Evolutionary conservation across 1,140 invertebrate genomes (phyloP).

Genomic region (Panulirus ornatus): DNA sequence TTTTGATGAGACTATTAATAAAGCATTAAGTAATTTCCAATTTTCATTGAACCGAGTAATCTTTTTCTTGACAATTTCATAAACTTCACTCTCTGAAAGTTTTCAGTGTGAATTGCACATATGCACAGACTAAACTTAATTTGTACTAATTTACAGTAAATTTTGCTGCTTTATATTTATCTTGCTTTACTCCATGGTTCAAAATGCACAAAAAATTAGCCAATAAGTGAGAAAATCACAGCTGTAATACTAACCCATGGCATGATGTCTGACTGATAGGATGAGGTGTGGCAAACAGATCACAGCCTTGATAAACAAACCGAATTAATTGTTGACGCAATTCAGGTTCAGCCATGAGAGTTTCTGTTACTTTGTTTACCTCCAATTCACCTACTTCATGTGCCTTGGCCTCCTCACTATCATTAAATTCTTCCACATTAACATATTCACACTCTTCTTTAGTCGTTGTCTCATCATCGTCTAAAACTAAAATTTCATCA

Average conservation of each 20-base stretch:
- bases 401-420: conserved; percentile 16
- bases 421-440: not conserved
- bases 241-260: not conserved
- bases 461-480: conserved; percentile 14
- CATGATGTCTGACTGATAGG: conserved; percentile 7
- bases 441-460: conserved; percentile 32
- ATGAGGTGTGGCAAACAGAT: conserved; percentile 47
- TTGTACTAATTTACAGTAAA: too few species aligned
- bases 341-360: conserved; percentile 26
- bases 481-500: not conserved
- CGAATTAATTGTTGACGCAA: conserved; percentile 36
- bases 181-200: too few species aligned
- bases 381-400: conserved; percentile 8
- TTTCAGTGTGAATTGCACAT: too few species aligned
- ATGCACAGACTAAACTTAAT: too few species aligned
- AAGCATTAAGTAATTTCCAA: too few species aligned
- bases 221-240: conserved; percentile 82
- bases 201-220: conserved; percentile 86
- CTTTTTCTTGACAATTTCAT: too few species aligned
- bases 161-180: too few species aligned
- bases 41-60: too few species aligned
- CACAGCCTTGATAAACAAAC: conserved; percentile 63
- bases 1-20: too few species aligned
- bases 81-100: too few species aligned
- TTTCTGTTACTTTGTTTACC: conserved; percentile 7